Evolutionary conservation across 2,888 invertebrate genomes (phyloP).

Genomic region (Heliconius ismenius): DNA sequence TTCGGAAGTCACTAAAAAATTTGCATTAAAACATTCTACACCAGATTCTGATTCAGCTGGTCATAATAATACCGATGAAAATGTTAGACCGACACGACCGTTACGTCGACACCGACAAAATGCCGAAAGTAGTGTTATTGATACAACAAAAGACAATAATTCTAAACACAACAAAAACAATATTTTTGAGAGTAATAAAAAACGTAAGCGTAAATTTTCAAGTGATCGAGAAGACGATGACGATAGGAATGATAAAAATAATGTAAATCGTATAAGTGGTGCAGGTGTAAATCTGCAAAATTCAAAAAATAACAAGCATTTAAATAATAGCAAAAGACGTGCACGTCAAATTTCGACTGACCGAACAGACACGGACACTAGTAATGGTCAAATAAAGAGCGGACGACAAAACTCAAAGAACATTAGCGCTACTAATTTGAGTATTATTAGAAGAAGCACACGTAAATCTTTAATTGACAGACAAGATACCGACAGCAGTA

Average conservation of each 20-base stretch:
- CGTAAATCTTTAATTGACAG: background rate
- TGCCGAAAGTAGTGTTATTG: background rate
- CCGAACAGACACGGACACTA: background rate
- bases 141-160: background rate
- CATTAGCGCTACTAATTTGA: background rate
- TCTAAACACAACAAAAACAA: background rate
- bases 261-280: background rate
- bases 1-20: slow-evolving; percentile 50
- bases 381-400: background rate
- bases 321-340: background rate
- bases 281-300: background rate
- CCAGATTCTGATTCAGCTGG: slow-evolving; percentile 29
- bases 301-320: background rate
- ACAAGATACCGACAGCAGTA: background rate
- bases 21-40: slow-evolving; percentile 46
- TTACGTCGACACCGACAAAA: background rate
- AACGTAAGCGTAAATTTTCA: background rate
- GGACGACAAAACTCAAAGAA: background rate
- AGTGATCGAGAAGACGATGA: background rate
- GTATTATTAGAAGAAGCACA: background rate
- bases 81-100: background rate
- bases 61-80: slow-evolving; percentile 9
- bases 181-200: background rate
- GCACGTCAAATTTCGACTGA: background rate
- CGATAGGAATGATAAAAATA: background rate